Conservation (phyloP, 2,113 vertebrate species). For the Eidolon helvum region DNA sequence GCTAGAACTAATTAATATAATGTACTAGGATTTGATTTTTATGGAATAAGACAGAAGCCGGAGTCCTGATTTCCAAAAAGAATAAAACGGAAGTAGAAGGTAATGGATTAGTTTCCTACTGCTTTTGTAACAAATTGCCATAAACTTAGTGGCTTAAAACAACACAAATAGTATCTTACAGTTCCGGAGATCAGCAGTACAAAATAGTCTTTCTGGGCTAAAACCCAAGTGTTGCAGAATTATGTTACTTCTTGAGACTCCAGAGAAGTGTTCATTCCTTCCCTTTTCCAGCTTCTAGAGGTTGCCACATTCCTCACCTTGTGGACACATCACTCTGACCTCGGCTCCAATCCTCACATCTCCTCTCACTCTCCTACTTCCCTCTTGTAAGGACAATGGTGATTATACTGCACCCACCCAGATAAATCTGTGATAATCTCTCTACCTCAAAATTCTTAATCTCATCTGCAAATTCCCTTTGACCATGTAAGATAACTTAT, state of each 20-base stretch:
- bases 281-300: neutral
- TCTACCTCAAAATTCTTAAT: neutral
- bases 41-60: neutral
- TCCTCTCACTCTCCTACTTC: neutral
- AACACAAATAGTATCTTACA: neutral
- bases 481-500: neutral
- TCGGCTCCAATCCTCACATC: neutral
- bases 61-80: neutral
- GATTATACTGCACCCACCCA: neutral
- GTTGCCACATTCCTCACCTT: too few species aligned
- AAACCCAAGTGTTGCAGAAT: neutral
- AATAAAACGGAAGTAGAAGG: neutral
- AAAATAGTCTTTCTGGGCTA: neutral
- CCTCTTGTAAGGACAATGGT: neutral
- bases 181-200: neutral
- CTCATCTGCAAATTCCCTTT: neutral
- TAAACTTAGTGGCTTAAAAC: neutral
- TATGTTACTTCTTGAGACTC: neutral
- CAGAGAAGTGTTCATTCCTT: neutral
- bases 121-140: neutral
- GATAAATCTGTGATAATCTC: neutral
- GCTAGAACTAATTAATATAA: conserved; percentile 34
- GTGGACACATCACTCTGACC: rapidly evolving
- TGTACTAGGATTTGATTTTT: neutral
- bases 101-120: neutral